Conservation (phyloP, 2,797 vertebrate species). For the Thamnophis elegans region DNA sequence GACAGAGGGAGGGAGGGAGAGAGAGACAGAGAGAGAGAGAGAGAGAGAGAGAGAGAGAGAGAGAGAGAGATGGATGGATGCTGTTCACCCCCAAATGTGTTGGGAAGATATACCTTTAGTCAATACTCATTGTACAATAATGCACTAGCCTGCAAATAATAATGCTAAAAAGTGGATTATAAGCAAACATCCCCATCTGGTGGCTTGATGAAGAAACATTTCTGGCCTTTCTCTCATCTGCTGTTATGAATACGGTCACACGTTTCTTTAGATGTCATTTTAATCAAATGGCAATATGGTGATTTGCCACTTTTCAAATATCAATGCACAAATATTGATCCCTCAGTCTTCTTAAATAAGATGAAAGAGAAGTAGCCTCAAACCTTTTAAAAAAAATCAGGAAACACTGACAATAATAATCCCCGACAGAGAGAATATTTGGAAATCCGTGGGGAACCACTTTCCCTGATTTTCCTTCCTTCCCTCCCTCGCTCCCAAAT, state of each 20-base stretch:
- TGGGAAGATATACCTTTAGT: conserved; percentile 47
- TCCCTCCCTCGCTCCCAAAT: background rate
- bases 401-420: background rate
- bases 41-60: background rate
- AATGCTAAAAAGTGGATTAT: background rate
- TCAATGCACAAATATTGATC: background rate
- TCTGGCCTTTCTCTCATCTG: background rate
- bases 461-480: background rate
- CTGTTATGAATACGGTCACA: no score
- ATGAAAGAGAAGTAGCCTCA: background rate
- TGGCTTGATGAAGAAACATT: conserved; percentile 23
- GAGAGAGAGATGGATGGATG: background rate
- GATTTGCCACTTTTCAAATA: background rate
- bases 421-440: background rate
- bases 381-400: background rate
- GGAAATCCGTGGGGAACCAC: background rate
- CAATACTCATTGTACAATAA: conserved; percentile 38
- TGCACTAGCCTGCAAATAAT: background rate
- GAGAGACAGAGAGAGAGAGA: no score
- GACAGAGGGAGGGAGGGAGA: no score
- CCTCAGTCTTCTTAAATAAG: background rate
- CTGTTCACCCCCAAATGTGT: background rate
- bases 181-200: conserved; percentile 61
- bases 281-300: background rate
- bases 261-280: background rate